These are phyloP conservation scores for Iphiclides podalirius DNA, from an alignment of 2,888 invertebrate species.

Conservation along the genomic window DNA sequence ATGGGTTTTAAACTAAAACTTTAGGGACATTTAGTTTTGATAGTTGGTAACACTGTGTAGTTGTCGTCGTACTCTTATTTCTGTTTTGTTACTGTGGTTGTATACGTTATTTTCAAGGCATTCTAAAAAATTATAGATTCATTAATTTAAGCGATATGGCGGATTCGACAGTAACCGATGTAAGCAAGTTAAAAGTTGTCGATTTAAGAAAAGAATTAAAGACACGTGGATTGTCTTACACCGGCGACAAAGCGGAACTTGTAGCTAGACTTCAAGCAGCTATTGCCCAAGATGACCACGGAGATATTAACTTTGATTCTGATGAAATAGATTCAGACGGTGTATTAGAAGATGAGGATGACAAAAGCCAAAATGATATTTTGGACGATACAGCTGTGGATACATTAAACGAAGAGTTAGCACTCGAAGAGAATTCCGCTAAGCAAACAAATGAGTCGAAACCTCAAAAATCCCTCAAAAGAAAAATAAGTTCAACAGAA, in stretches of 20 bases:
- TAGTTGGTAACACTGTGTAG: too few relatives aligned
- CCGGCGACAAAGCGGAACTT: conserved; percentile 91
- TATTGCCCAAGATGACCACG: conserved; percentile 64
- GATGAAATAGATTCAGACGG: conserved; percentile 78
- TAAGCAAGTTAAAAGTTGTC: conserved; percentile 84
- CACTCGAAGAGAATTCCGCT: conserved; percentile 47
- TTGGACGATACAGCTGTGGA: conserved; percentile 62
- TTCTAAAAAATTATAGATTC: not conserved
- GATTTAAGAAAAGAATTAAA: conserved; percentile 92
- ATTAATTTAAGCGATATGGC: conserved; percentile 34
- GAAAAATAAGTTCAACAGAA: conserved; percentile 52
- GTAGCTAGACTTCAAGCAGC: conserved; percentile 85
- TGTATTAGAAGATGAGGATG: conserved; percentile 77
- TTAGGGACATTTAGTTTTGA: too few relatives aligned
- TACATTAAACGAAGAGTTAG: conserved; percentile 63
- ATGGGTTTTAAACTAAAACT: too few relatives aligned
- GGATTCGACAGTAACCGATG: conserved; percentile 46
- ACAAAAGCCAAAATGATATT: conserved; percentile 66
- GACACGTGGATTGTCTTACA: conserved; percentile 84
- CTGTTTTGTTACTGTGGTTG: too few relatives aligned
- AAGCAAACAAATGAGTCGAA: conserved; percentile 40
- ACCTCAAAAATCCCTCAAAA: conserved; percentile 53
- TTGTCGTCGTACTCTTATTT: too few relatives aligned
- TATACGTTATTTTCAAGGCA: not conserved
- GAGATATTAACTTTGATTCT: conserved; percentile 66